Evolutionary conservation across 1,140 invertebrate species (phyloP), one percentile per base, ranked within the genome.

Genomic region (Chironomus tepperi): DNA sequence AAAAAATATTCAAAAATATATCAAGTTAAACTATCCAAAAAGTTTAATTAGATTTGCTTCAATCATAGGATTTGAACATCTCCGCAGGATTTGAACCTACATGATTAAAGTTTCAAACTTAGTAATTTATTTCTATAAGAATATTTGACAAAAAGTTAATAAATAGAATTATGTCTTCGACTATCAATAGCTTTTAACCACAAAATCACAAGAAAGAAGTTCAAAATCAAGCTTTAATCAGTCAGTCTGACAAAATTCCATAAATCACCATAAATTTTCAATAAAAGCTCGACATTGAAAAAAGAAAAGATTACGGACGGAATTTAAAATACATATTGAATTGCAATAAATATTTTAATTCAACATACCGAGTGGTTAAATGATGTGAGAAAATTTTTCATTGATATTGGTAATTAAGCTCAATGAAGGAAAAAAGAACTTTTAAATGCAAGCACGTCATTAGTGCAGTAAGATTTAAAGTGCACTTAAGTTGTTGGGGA

Each of bases 271-370:
- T 34, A 1, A 34, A 34, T 34, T 34, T 34, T 34, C 10, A 57
- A 57, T 12, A 57, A 57, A 12, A 57, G 9, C n/a, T 57, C 8
- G 47, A 2, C 8, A n/a, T 10, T n/a, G 1, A 57, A 57, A 2
- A 10, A 57, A 57, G 7, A 10, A 57, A 10, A n/a, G n/a, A 57
- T 57, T 57, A n/a, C 1, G n/a, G 7, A 57, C 9, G 7, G 47
- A 57, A 57, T 57, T 57, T n/a, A 57, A n/a, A 10, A 57, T 7
- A 2, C 47, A 57, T 2, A 12, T 3, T 3, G n/a, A 57, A 57
- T 57, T 57, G 47, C 47, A 57, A 57, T 57, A 57, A 57, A 57
- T 57, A 57, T 57, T 57, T 57, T 57, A 57, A 57, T 57, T 57
- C 47, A 57, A 10, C n/a, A 34, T 34, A 5, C 24, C 24, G 24